phyloP scores from a whole-genome alignment of 2,888 invertebrate genomes.

The Synanthedon myopaeformis region DNA sequence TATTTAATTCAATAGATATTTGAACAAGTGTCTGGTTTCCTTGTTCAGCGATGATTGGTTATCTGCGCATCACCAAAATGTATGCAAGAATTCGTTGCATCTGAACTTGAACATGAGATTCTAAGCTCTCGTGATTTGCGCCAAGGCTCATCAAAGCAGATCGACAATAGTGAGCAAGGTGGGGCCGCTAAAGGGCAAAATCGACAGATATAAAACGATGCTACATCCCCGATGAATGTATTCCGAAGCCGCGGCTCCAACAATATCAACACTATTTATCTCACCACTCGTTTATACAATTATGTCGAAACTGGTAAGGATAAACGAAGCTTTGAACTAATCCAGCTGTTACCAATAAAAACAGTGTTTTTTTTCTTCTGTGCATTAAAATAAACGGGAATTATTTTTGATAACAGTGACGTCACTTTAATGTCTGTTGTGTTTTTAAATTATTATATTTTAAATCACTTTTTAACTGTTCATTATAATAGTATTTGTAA shows the following conservation, averaged over 20 bases:
- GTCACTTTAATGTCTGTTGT: no score
- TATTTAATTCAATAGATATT: no score
- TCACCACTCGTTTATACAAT: conserved; percentile 9
- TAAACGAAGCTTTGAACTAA: not conserved
- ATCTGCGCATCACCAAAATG: not conserved
- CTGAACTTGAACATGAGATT: not conserved
- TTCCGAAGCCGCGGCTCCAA: conserved; percentile 30
- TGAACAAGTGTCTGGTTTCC: no score
- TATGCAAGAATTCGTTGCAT: not conserved
- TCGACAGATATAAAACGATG: conserved; percentile 54
- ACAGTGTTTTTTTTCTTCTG: not conserved
- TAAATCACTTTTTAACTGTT: no score
- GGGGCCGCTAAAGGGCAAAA: conserved; percentile 62
- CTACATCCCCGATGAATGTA: conserved; percentile 47
- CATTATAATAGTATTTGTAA: no score
- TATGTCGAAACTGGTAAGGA: conserved; percentile 51
- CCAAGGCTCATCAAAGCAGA: conserved; percentile 30
- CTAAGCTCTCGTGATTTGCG: conserved; percentile 21
- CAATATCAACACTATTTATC: conserved; percentile 12
- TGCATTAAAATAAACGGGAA: not conserved
- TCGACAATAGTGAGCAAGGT: conserved; percentile 57
- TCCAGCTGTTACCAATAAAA: not conserved
- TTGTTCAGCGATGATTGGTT: not conserved
- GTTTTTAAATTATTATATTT: no score
- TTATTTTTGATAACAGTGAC: not conserved